A percentile compares a stretch with the other conserved stretches of the same genome.
Evolutionary conservation across 2,888 invertebrate species (phyloP).

Genomic region (Tyria jacobaeae): DNA sequence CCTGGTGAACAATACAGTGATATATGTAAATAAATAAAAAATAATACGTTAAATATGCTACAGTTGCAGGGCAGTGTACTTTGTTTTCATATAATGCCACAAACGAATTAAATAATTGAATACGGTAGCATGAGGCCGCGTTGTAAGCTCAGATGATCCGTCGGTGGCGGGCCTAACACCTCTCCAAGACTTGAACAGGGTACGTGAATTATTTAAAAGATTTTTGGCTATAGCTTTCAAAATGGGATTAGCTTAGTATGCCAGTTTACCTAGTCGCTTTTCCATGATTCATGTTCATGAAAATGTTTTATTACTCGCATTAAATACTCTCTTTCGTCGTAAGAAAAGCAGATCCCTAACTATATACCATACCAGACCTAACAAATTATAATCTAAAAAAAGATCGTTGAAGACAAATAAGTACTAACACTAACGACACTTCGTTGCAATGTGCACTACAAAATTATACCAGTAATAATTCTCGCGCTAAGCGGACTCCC

Average conservation of each 20-base stretch:
- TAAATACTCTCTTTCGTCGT: not conserved
- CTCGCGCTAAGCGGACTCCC: slow-evolving; percentile 29
- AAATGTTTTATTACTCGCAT: not conserved
- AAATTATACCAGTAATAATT: slow-evolving; percentile 5
- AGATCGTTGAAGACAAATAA: not conserved
- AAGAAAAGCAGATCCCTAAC: not conserved
- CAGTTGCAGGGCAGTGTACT: too few species aligned
- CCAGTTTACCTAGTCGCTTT: not conserved
- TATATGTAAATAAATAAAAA: too few species aligned
- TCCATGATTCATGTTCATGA: not conserved
- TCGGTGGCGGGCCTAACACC: slow-evolving; percentile 21
- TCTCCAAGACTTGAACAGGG: not conserved
- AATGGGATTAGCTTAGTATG: not conserved
- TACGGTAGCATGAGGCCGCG: slow-evolving; percentile 22
- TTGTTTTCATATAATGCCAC: slow-evolving; percentile 17
- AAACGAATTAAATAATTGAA: slow-evolving; percentile 41
- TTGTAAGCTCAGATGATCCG: slow-evolving; percentile 44
- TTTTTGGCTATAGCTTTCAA: not conserved
- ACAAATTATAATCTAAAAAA: not conserved
- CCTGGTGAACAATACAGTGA: too few species aligned
- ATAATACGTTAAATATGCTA: too few species aligned
- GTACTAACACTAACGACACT: not conserved
- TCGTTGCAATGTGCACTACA: slow-evolving; percentile 2
- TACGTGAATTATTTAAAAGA: slow-evolving; percentile 8
- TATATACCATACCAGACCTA: too few species aligned